These are phyloP conservation scores for Cremastobaeus sp. DNA, from an alignment of 2,888 invertebrate species.

Conservation along the genomic window DNA sequence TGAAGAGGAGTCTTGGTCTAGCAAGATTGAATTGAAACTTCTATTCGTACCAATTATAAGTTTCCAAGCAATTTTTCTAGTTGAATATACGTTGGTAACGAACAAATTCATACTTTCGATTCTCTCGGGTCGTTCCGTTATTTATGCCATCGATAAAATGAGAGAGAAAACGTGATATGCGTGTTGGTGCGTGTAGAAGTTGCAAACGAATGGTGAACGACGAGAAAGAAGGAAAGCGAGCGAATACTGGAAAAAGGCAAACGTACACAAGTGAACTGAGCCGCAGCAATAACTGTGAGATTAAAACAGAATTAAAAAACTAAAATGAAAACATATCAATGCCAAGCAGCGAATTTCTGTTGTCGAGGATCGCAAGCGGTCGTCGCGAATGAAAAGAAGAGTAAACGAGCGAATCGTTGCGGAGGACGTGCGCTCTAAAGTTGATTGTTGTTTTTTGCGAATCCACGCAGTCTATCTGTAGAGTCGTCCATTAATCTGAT, in stretches of 20 bases:
- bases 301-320: constrained; percentile 77
- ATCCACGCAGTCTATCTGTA: constrained; percentile 28
- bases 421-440: constrained; percentile 42
- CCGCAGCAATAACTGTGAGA: constrained; percentile 77
- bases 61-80: no score
- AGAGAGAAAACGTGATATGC: constrained; percentile 60
- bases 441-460: constrained; percentile 46
- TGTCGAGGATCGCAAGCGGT: constrained; percentile 63
- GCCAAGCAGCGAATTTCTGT: constrained; percentile 69
- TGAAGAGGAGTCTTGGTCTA: no score
- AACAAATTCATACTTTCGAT: no score
- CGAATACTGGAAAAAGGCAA: constrained; percentile 32
- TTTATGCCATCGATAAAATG: constrained; percentile 66
- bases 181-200: constrained; percentile 67
- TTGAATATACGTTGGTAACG: no score
- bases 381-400: constrained; percentile 61
- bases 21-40: no score
- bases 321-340: constrained; percentile 74
- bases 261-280: constrained; percentile 58
- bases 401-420: constrained; percentile 50
- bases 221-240: constrained; percentile 2
- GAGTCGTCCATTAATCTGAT: constrained; percentile 33
- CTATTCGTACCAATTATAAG: no score
- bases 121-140: constrained; percentile 68
- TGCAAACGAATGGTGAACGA: constrained; percentile 64